These are phyloP conservation scores for Lumbricus terrestris DNA, from an alignment of 2,888 invertebrate species.

Conservation along the genomic window DNA sequence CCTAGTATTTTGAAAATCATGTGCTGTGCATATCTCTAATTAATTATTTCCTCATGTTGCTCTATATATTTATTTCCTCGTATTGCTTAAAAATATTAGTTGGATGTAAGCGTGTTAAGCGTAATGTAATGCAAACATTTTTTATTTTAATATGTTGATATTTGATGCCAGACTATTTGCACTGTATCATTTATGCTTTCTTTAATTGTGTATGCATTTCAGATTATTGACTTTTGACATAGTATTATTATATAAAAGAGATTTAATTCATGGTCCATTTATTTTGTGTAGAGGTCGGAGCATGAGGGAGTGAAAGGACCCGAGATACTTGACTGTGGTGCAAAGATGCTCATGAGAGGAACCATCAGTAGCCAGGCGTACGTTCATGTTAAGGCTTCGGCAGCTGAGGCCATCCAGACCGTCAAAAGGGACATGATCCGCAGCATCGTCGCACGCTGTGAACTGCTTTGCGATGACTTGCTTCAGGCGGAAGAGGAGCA, in stretches of 20 bases:
- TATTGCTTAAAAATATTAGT: neutral
- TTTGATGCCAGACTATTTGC: neutral
- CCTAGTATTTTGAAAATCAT: neutral
- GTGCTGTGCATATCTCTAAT: neutral
- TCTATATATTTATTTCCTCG: neutral
- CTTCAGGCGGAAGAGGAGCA: conserved; percentile 73
- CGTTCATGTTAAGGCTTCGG: conserved; percentile 74
- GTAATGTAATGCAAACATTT: neutral
- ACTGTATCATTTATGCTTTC: neutral
- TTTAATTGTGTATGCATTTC: no score
- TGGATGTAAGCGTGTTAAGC: neutral
- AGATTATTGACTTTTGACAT: no score
- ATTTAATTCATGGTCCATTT: neutral
- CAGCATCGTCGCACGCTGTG: conserved; percentile 79
- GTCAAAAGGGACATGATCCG: conserved; percentile 81
- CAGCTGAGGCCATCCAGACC: conserved; percentile 70
- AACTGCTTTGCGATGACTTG: conserved; percentile 88
- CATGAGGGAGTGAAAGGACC: conserved; percentile 21
- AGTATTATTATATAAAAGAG: no score
- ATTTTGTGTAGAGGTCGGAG: neutral
- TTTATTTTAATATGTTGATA: neutral
- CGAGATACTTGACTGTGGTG: conserved; percentile 63
- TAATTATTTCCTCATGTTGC: no score
- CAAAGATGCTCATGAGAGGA: conserved; percentile 73
- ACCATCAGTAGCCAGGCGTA: conserved; percentile 75